Evolutionary conservation across 2,113 vertebrate species (phyloP).

Genomic region (Ciconia boyciana): DNA sequence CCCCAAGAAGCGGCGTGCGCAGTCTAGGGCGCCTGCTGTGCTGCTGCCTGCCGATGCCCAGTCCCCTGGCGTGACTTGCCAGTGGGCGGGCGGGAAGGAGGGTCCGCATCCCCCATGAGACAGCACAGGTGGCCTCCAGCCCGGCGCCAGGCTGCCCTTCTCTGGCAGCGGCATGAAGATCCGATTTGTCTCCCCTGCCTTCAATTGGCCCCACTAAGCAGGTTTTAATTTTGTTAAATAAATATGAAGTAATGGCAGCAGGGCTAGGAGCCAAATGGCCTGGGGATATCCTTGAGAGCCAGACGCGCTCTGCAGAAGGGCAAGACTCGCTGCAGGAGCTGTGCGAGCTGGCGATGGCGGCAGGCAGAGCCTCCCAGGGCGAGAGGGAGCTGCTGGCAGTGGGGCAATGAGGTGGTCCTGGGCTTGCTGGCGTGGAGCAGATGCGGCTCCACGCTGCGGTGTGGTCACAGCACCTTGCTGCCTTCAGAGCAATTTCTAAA

Average conservation of each 20-base stretch:
- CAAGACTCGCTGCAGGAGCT: not conserved
- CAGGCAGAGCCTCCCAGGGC: not conserved
- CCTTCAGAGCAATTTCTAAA: constrained; percentile 47
- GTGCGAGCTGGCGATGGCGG: not conserved
- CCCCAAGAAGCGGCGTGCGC: not conserved
- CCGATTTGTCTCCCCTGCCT: constrained; percentile 16
- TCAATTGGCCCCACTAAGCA: not conserved
- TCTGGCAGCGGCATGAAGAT: not conserved
- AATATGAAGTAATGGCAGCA: constrained; percentile 11
- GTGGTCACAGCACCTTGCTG: not conserved
- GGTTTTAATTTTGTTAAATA: constrained; percentile 59
- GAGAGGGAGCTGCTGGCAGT: not conserved
- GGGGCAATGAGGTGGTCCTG: not conserved
- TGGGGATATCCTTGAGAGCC: not conserved
- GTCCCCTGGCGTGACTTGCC: too few relatives aligned
- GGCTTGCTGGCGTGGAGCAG: not conserved
- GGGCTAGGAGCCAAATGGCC: constrained; percentile 19
- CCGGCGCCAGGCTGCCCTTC: not conserved
- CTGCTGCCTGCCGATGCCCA: not conserved
- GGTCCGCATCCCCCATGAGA: rapidly evolving
- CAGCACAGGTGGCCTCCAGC: not conserved
- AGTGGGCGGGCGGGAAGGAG: rapidly evolving
- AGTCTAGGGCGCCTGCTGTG: not conserved
- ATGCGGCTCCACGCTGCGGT: not conserved
- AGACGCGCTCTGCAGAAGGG: not conserved